These are phyloP conservation scores for Okamejei kenojei DNA, from an alignment of 2,797 vertebrate species.

Conservation along the genomic window DNA sequence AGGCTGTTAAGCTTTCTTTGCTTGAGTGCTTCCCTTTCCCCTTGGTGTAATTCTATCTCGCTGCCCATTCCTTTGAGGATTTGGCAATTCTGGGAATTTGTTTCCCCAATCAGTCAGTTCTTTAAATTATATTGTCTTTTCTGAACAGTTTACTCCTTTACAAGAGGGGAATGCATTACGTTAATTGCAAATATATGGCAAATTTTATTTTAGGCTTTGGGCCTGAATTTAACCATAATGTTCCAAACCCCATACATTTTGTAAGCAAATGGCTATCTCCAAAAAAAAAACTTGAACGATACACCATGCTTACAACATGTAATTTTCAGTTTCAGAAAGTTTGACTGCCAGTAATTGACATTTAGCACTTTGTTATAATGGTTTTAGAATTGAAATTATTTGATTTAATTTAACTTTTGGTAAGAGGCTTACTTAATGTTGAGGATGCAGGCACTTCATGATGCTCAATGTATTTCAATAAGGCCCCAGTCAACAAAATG, in stretches of 20 bases:
- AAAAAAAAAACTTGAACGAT: neutral
- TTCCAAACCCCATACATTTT: neutral
- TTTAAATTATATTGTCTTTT: neutral
- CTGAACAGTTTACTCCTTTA: neutral
- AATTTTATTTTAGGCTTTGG: neutral
- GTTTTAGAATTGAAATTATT: neutral
- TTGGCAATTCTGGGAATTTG: neutral
- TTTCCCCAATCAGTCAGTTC: neutral
- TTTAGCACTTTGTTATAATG: neutral
- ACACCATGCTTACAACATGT: neutral
- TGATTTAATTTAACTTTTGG: neutral
- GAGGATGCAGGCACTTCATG: neutral
- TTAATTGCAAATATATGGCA: neutral
- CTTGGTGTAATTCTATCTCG: neutral
- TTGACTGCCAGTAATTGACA: neutral
- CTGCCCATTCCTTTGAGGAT: neutral
- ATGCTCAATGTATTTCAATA: neutral
- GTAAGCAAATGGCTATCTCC: neutral
- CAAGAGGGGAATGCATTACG: neutral
- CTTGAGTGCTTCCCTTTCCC: neutral
- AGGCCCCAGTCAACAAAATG: neutral
- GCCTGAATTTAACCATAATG: neutral
- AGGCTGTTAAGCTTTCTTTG: neutral
- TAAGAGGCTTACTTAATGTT: neutral
- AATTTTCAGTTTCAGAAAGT: neutral